These are phyloP conservation scores for Papilio machaon DNA, from an alignment of 1,140 invertebrate genomes.

Conservation along the genomic window DNA sequence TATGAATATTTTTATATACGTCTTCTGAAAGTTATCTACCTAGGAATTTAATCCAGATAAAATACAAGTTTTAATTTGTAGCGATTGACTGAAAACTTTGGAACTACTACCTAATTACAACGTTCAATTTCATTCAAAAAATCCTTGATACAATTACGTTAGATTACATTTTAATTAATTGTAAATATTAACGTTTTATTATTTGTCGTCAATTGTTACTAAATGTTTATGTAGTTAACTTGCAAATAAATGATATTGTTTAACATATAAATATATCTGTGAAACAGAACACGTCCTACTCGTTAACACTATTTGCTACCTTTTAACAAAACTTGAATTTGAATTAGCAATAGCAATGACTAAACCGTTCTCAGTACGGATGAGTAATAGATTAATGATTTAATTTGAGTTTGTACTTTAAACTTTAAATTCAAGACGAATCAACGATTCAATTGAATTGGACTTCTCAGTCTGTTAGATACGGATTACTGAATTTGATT, in stretches of 20 bases:
- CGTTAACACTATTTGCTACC: conserved; percentile 6
- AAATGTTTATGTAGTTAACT: background rate
- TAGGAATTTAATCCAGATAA: background rate
- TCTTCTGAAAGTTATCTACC: background rate
- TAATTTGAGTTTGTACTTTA: conserved; percentile 12
- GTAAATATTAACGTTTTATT: background rate
- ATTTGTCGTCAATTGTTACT: background rate
- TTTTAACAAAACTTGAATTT: conserved; percentile 26
- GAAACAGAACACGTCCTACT: background rate
- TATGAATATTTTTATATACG: background rate
- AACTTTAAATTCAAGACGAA: conserved; percentile 13
- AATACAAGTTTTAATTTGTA: background rate
- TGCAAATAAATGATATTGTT: background rate
- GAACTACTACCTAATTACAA: too few relatives aligned
- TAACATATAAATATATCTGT: conserved; percentile 8
- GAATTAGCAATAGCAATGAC: conserved; percentile 25
- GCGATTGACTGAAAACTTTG: too few relatives aligned
- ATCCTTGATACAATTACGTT: background rate
- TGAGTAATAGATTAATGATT: conserved; percentile 15
- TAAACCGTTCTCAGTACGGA: conserved; percentile 15
- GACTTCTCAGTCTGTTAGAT: background rate
- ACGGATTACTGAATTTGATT: background rate
- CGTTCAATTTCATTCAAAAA: background rate
- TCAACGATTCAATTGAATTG: background rate
- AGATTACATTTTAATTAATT: background rate